Percentiles rank a stretch among this genome's conserved stretches.
Evolutionary conservation across 2,113 vertebrate species (phyloP).

Genomic region (Climacteris rufus): DNA sequence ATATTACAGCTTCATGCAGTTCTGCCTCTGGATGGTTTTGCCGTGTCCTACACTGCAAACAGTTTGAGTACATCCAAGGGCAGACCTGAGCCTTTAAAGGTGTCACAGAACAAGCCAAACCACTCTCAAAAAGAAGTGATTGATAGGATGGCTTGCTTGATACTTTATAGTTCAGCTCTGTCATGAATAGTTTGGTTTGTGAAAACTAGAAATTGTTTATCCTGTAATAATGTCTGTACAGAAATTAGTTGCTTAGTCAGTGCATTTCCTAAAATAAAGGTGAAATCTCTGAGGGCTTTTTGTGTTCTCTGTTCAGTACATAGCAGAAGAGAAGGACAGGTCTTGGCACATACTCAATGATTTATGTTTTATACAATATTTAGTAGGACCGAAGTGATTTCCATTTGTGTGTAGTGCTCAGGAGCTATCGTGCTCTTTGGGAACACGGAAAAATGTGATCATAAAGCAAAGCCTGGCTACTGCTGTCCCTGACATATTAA

Average conservation of each 20-base stretch:
- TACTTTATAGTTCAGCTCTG: neutral
- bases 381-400: slow-evolving; percentile 13
- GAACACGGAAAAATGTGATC: neutral
- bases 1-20: neutral
- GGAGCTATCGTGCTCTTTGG: neutral
- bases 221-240: neutral
- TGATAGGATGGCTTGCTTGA: neutral
- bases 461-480: neutral
- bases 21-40: neutral
- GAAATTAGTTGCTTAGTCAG: slow-evolving; percentile 33
- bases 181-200: neutral
- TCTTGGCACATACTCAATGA: slow-evolving; percentile 9
- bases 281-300: neutral
- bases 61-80: neutral
- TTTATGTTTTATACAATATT: slow-evolving; percentile 54
- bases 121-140: neutral
- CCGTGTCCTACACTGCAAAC: neutral
- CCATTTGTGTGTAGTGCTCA: neutral
- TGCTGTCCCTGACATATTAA: neutral
- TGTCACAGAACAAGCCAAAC: neutral
- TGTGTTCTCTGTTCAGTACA: neutral
- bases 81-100: neutral
- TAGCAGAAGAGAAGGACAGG: neutral
- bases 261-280: slow-evolving; percentile 18
- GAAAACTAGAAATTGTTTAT: slow-evolving; percentile 9